Evolutionary conservation across 2,888 invertebrate species (phyloP), one percentile per base, ranked within the genome.

Genomic region (Agriotes lineatus): DNA sequence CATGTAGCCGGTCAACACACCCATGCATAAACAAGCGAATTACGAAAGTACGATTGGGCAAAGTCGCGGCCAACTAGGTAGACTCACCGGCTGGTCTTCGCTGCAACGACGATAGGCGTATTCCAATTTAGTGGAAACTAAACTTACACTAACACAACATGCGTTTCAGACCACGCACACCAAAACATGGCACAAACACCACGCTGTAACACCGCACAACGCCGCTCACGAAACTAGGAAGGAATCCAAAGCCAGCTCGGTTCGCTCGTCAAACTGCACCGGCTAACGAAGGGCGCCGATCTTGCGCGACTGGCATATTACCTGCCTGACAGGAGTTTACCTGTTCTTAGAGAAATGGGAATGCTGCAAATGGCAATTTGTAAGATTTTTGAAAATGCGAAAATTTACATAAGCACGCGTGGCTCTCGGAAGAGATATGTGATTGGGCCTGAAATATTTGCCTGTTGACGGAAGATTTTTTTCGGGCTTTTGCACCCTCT

Each of bases 1-100:
- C 33, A 68, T 68, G 44, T 44, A 68, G 58, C 63, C 69, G 64
- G 70, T 64, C 70, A 67, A 70, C 70, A 70, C 67, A 67, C 70
- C 67, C 67, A 67, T 63, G 54, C 44, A 64, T 54, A 35, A 59
- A 58, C 59, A 54, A 63, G 30, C 20, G 14, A 45, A 60, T 60
- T 60, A 22, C 18, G 2, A 37, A 56, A 56, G 39, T 20, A 37
- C 33, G 16, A 9, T 25, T 3, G 25, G 1, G 12, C 14, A 56
- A 37, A 39, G 12, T 19, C 16, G 4, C 2, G 2, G 10, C 10
- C 3, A 14, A 45, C 5, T 25, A 25, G 12, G 16, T 33, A 1
- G 14, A 39, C 52, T 39, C 10, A 56, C 56, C 56, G 14, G n/a
- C 20, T 22, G 22, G 7, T 39, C 10, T 16, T 3, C 10, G 7